A percentile compares a stretch with the other conserved stretches of the same genome.
Evolutionary conservation across 2,797 vertebrate genomes (phyloP).

Genomic region (Gambelia wislizenii): DNA sequence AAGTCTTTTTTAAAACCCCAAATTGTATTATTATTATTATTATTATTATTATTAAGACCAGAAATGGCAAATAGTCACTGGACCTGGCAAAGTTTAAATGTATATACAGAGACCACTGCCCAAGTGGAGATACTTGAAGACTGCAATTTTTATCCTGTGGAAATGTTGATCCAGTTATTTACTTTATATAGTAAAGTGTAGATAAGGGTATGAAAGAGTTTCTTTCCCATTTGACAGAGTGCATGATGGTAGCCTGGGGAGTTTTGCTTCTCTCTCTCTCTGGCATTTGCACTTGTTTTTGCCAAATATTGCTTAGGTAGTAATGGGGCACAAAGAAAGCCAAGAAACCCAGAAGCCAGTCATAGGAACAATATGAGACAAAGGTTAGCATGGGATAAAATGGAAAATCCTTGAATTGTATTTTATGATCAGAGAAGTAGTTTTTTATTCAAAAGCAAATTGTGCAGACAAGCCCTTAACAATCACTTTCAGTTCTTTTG

Average conservation of each 20-base stretch:
- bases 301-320: too few relatives aligned
- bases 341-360: not conserved
- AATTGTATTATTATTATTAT: too few relatives aligned
- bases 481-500: not conserved
- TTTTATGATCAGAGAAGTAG: not conserved
- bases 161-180: not conserved
- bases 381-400: not conserved
- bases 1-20: too few relatives aligned
- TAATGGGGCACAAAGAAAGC: not conserved
- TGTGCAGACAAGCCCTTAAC: not conserved
- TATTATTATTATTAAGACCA: too few relatives aligned
- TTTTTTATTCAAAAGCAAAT: not conserved
- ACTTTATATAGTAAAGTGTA: not conserved
- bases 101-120: too few relatives aligned
- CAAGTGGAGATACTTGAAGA: too few relatives aligned
- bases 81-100: too few relatives aligned
- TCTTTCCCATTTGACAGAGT: too few relatives aligned
- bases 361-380: not conserved
- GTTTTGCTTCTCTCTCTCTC: not conserved
- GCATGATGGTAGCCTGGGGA: not conserved
- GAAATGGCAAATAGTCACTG: too few relatives aligned
- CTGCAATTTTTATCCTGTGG: too few relatives aligned
- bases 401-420: not conserved
- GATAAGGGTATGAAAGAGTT: not conserved
- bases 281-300: not conserved